A percentile compares a stretch with the other conserved stretches of the same genome.
phyloP scores from a whole-genome alignment of 2,888 invertebrate genomes.

The Ennomos fuscantarius region DNA sequence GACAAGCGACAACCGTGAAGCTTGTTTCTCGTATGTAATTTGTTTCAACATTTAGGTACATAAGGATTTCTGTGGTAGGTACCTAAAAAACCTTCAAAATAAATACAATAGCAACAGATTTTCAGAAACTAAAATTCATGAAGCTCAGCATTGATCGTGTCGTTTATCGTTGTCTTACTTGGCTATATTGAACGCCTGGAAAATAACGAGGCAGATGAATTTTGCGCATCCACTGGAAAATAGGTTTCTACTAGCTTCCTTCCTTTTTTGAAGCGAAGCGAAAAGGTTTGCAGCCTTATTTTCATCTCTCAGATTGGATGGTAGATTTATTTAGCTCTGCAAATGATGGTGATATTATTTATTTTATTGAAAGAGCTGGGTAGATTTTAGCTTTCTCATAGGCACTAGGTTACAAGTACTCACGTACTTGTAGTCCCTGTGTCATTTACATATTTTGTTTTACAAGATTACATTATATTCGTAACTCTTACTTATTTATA shows the following conservation, averaged over 20 bases:
- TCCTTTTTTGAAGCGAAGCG: conserved; percentile 17
- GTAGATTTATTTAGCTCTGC: neutral
- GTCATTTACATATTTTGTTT: no score
- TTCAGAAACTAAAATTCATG: neutral
- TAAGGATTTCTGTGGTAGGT: neutral
- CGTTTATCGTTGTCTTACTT: neutral
- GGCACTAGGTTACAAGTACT: no score
- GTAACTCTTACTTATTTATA: no score
- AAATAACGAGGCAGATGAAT: conserved; percentile 29
- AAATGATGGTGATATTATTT: no score
- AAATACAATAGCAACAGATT: conserved; percentile 1
- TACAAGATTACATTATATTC: no score
- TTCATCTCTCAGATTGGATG: conserved; percentile 7
- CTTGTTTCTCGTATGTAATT: conserved; percentile 49
- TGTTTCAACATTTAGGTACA: conserved; percentile 35
- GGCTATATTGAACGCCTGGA: conserved; percentile 13
- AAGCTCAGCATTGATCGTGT: neutral
- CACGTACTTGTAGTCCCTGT: no score
- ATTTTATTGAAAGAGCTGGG: no score
- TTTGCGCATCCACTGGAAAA: conserved; percentile 34
- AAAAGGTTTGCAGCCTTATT: conserved; percentile 3
- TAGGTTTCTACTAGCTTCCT: conserved; percentile 23
- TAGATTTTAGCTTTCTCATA: no score
- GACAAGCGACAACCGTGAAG: conserved; percentile 65
- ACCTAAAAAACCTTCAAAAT: no score